phyloP scores from a whole-genome alignment of 2,888 invertebrate species.

The Lordiphosa andalusiaca region DNA sequence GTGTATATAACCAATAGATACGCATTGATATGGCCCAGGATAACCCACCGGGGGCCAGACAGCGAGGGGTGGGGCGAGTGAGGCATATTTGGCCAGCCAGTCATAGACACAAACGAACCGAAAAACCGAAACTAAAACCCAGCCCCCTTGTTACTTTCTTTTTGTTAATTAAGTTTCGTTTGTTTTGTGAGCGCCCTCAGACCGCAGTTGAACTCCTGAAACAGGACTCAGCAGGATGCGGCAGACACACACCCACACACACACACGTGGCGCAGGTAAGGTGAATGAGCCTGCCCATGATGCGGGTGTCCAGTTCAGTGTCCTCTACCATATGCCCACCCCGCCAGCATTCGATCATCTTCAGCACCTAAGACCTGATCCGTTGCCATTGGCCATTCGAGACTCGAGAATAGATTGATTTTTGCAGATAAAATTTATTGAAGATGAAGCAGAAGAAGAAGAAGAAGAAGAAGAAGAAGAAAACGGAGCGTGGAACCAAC shows the following conservation, averaged over 20 bases:
- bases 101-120: constrained; percentile 26
- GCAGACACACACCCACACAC: constrained; percentile 24
- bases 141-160: constrained; percentile 28
- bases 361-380: not conserved
- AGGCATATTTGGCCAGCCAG: not conserved
- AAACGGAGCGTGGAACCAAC: constrained; percentile 23
- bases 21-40: constrained; percentile 66
- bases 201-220: constrained; percentile 36
- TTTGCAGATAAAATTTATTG: constrained; percentile 43
- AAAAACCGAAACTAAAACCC: constrained; percentile 28
- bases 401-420: constrained; percentile 39
- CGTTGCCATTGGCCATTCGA: constrained; percentile 10
- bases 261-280: constrained; percentile 1
- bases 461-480: constrained; percentile 16
- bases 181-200: constrained; percentile 61
- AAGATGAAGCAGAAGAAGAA: constrained; percentile 15
- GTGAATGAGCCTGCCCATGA: constrained; percentile 1
- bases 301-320: not conserved
- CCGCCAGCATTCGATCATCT: constrained; percentile 9
- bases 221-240: constrained; percentile 34
- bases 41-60: constrained; percentile 37
- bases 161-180: constrained; percentile 77
- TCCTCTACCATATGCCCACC: not conserved
- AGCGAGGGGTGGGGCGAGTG: constrained; percentile 1
- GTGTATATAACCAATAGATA: constrained; percentile 63